Conservation (phyloP, 2,113 vertebrate species). For the Pomatostomus ruficeps region DNA sequence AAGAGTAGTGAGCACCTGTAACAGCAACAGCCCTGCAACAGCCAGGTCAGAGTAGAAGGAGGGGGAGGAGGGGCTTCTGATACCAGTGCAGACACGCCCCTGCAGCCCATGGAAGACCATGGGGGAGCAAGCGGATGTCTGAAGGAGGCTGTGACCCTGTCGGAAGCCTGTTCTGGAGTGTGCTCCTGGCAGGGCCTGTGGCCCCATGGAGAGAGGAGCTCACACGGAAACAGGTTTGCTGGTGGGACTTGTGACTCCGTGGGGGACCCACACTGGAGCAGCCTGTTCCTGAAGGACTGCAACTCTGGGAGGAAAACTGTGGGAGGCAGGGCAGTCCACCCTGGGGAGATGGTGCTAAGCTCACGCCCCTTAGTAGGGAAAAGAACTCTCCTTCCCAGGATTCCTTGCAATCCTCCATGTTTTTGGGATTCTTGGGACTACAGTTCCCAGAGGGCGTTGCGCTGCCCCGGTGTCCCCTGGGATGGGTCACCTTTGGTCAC, state of each 20-base stretch:
- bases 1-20: too few relatives aligned
- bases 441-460: too few relatives aligned
- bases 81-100: background rate
- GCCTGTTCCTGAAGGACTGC: background rate
- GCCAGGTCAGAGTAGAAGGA: background rate
- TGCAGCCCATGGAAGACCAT: background rate
- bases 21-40: background rate
- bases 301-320: background rate
- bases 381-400: too few relatives aligned
- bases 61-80: background rate
- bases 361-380: too few relatives aligned
- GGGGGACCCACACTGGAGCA: fast-evolving
- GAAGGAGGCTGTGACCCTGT: background rate
- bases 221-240: background rate
- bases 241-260: background rate
- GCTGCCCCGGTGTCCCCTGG: too few relatives aligned
- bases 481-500: too few relatives aligned
- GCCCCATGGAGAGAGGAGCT: too few relatives aligned
- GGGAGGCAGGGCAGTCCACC: too few relatives aligned
- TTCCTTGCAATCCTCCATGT: too few relatives aligned
- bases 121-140: background rate
- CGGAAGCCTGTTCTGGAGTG: background rate
- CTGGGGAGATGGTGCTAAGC: too few relatives aligned
- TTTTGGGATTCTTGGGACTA: too few relatives aligned
- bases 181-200: background rate